phyloP scores from a whole-genome alignment of 1,140 invertebrate genomes.

The Bicyclus anynana region DNA sequence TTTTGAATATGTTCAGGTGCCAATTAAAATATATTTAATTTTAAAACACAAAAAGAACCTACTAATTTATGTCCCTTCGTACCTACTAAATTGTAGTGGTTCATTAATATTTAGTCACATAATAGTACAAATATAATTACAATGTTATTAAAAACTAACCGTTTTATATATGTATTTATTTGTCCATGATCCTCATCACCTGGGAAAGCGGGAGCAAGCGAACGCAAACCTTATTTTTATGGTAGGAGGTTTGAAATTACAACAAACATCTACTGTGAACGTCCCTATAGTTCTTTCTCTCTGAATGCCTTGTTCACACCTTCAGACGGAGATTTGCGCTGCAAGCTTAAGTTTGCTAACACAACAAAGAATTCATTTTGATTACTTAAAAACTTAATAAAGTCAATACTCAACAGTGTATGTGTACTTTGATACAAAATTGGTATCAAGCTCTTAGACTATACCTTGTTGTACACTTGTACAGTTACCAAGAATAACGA shows the following conservation, averaged over 20 bases:
- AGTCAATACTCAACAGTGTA: neutral
- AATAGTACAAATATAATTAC: neutral
- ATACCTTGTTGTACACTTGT: no score
- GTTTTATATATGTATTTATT: constrained; percentile 44
- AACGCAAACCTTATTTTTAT: constrained; percentile 65
- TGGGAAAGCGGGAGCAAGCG: constrained; percentile 65
- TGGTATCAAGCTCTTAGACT: no score
- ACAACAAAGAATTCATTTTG: constrained; percentile 17
- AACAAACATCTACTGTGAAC: constrained; percentile 40
- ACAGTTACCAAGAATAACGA: no score
- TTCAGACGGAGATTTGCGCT: constrained; percentile 11
- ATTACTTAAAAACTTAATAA: neutral
- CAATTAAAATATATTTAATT: no score
- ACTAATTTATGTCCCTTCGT: no score
- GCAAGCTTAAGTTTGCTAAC: constrained; percentile 18
- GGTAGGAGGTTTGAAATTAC: constrained; percentile 66
- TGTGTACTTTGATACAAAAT: no score
- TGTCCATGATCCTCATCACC: constrained; percentile 60
- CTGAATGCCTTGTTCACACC: constrained; percentile 20
- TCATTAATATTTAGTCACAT: neutral
- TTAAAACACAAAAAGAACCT: no score
- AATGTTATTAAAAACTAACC: constrained; percentile 9
- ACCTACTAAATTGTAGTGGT: no score
- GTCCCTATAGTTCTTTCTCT: constrained; percentile 30
- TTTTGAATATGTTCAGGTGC: no score